Percentiles rank a stretch among this genome's conserved stretches.
Evolutionary conservation across 1,140 invertebrate species (phyloP).

Genomic region (Drosophila subobscura): DNA sequence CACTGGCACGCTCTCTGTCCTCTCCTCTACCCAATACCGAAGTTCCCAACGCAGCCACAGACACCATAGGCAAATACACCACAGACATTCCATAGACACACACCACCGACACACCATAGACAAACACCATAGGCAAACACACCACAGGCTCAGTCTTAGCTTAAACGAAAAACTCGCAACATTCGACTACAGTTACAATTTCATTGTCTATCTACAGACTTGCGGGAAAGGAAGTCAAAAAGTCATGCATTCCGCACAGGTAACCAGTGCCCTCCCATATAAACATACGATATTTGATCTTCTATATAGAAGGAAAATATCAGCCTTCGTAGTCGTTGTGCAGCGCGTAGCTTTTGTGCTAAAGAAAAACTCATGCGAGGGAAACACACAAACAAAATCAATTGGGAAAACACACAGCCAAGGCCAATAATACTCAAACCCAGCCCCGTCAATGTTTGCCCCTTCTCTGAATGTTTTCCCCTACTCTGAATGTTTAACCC

Average conservation of each 20-base stretch:
- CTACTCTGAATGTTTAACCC: conserved; percentile 35
- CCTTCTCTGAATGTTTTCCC: conserved; percentile 33
- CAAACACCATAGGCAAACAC: too few relatives aligned
- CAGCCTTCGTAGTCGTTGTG: conserved; percentile 23
- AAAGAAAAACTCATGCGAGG: conserved; percentile 48
- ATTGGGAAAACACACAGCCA: conserved; percentile 17
- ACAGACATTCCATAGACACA: conserved; percentile 9
- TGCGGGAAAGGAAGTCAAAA: conserved; percentile 58
- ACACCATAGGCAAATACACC: neutral
- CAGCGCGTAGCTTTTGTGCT: conserved; percentile 63
- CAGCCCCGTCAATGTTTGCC: conserved; percentile 54
- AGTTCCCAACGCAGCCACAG: neutral
- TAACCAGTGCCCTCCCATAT: conserved; percentile 36
- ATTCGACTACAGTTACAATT: conserved; percentile 44
- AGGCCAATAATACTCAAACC: conserved; percentile 21
- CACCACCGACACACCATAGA: conserved; percentile 3
- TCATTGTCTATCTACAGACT: conserved; percentile 78
- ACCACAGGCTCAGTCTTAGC: too few relatives aligned
- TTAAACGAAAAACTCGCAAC: neutral
- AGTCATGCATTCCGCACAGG: conserved; percentile 64
- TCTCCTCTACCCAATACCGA: neutral
- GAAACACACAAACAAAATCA: conserved; percentile 15
- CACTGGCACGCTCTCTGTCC: neutral
- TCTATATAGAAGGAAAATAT: too few relatives aligned
- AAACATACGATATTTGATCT: neutral